phyloP scores from a whole-genome alignment of 2,797 vertebrate species.

The Columba guinea region DNA sequence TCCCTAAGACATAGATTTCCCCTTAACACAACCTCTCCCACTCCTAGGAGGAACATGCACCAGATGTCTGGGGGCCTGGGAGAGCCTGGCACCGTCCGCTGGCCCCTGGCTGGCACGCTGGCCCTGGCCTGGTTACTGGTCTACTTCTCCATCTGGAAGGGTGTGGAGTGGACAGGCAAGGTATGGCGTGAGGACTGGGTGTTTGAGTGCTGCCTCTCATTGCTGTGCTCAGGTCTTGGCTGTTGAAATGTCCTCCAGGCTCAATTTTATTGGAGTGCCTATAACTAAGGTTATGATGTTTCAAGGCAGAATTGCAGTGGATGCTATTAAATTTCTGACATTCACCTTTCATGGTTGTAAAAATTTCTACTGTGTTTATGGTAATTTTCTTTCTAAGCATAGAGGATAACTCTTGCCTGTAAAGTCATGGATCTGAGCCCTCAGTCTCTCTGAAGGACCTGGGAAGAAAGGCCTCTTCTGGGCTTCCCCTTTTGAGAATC shows the following conservation, averaged over 20 bases:
- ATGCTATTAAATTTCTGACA: neutral
- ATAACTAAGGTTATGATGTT: neutral
- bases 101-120: constrained; percentile 89
- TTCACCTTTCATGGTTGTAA: neutral
- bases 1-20: accelerated
- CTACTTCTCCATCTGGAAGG: constrained; percentile 96
- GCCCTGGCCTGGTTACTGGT: constrained; percentile 90
- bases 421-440: accelerated
- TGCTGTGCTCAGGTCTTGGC: accelerated
- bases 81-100: constrained; percentile 85
- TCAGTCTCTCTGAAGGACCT: neutral
- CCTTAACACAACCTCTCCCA: neutral
- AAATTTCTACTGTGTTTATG: neutral
- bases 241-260: neutral
- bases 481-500: neutral
- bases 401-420: neutral
- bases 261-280: neutral
- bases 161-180: constrained; percentile 95
- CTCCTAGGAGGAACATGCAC: constrained; percentile 89
- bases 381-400: neutral
- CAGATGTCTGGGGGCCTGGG: constrained; percentile 86
- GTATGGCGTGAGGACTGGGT: constrained; percentile 14
- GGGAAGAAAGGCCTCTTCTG: neutral
- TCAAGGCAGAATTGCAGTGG: neutral
- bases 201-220: neutral